Evolutionary conservation across 30 jellyfish, hydroid and myxozoan genomes (phyloP), one percentile per base, ranked within the genome.

Genomic region (Phacellophora camtschatica): DNA sequence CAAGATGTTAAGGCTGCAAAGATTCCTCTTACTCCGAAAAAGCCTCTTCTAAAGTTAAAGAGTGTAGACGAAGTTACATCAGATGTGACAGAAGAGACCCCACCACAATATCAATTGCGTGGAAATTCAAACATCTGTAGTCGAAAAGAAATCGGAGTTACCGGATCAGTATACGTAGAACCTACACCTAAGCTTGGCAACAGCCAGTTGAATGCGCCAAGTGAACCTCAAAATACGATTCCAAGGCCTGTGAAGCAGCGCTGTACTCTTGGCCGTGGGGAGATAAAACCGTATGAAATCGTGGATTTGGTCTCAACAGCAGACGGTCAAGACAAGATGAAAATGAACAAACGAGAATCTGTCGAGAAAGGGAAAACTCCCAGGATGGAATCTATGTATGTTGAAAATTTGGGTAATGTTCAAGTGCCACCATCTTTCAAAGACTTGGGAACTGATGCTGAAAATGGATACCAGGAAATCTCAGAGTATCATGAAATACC

Each of bases 261-360:
- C 23, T n/a, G n/a, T n/a, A 64, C 91, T 6, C 49, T 80, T 35
- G 91, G 91, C n/a, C 83, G 91, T 2, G 91, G 91, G 12, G 91
- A 66, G 46, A 65, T 80, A 0, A 80, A 80, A 57, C 91, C 91
- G 4, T 80, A 80, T 18, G 91, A 80, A 50, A 33, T 80, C 5
- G 91, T 80, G 24, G 72, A 54, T 41, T 15, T 80, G 0, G 77
- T 80, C 9, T 22, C 62, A 10, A 24, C 62, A 4, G 84, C 29
- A 20, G 69, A 33, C 13, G 19, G 34, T 57, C 19, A 71, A 30
- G 49, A 15, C 36, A 13, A 5, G 23, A 33, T 18, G 19, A 36
- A 35, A 0, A 5, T 8, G 36, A 42, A 20, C 66, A 37, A 73
- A 53, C 48, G 15, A 11, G 37, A 73, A 48, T 42, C 18, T 2